Conservation (phyloP, 2,888 invertebrate genomes). For the Fragum fragum region DNA sequence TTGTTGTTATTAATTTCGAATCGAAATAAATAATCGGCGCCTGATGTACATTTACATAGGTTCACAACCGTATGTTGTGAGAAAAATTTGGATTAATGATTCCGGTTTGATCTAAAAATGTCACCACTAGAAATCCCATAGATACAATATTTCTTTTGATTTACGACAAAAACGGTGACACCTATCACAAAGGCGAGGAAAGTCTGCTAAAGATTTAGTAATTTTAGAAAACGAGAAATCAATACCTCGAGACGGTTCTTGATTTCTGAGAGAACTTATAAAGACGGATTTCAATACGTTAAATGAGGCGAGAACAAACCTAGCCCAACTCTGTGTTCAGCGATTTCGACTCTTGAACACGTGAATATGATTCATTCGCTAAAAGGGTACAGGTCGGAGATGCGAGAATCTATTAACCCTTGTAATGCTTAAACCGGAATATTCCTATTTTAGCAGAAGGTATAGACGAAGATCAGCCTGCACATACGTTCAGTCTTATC, state of each 20-base stretch:
- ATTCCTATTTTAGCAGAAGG: no score
- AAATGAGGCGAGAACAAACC: conserved; percentile 1
- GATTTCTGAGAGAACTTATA: not conserved
- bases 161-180: conserved; percentile 17
- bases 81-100: conserved; percentile 13
- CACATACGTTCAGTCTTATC: no score
- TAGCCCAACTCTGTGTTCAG: not conserved
- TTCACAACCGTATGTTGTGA: not conserved
- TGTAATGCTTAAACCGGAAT: no score
- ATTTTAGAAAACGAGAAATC: not conserved
- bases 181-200: conserved; percentile 7
- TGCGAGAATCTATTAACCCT: no score
- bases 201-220: conserved; percentile 15
- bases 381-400: no score
- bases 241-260: not conserved
- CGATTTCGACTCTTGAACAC: not conserved
- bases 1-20: no score
- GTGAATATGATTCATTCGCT: no score
- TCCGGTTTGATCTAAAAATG: conserved; percentile 4
- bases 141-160: conserved; percentile 29
- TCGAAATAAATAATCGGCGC: no score
- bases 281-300: conserved; percentile 3
- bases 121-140: conserved; percentile 13
- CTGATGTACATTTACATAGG: no score
- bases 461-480: no score